These are phyloP conservation scores for Muntiacus reevesi DNA, from an alignment of 2,113 vertebrate species.

Conservation along the genomic window DNA sequence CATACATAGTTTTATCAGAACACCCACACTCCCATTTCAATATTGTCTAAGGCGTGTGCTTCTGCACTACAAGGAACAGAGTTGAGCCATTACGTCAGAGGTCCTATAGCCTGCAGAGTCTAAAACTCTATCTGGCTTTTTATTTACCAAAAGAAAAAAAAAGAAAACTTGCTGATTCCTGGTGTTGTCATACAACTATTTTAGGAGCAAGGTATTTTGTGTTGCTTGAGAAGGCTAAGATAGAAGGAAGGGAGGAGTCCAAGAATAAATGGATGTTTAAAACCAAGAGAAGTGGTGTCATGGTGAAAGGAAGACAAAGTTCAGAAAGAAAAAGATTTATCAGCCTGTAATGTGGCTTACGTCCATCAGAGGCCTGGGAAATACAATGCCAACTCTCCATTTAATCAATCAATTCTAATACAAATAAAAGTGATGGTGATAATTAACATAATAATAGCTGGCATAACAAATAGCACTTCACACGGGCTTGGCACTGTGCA, in stretches of 20 bases:
- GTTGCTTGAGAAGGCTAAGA: neutral
- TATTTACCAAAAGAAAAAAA: neutral
- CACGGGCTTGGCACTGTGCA: neutral
- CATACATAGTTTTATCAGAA: neutral
- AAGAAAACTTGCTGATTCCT: neutral
- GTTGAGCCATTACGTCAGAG: neutral
- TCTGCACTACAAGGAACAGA: neutral
- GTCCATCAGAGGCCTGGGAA: neutral
- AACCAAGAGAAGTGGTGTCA: neutral
- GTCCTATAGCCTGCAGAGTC: neutral
- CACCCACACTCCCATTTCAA: rapidly evolving
- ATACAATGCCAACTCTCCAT: neutral
- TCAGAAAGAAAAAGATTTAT: neutral
- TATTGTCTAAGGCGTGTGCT: neutral
- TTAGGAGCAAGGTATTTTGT: neutral
- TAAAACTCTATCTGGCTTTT: neutral
- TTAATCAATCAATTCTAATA: slow-evolving; percentile 7
- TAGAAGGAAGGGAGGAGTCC: neutral
- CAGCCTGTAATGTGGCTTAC: neutral
- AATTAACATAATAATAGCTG: neutral
- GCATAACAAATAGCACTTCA: neutral
- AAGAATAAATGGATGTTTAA: neutral
- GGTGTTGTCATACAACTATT: neutral
- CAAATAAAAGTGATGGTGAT: neutral
- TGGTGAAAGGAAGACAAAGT: neutral